Evolutionary conservation across 2,113 vertebrate species (phyloP).

Genomic region (Thunnus maccoyii): DNA sequence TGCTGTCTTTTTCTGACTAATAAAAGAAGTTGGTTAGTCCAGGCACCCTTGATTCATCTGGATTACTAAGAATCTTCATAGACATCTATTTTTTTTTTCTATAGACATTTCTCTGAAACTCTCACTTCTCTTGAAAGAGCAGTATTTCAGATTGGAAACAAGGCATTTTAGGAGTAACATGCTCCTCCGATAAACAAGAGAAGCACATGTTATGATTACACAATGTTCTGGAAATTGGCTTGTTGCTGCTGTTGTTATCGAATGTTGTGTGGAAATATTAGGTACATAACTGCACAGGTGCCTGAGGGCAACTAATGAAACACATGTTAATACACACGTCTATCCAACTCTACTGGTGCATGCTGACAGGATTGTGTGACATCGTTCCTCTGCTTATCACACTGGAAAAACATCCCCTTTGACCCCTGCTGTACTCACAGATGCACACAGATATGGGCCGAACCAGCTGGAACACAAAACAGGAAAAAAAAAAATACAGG

Average conservation of each 20-base stretch:
- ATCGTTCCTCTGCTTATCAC: slow-evolving; percentile 22
- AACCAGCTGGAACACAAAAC: slow-evolving; percentile 32
- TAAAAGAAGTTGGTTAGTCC: not conserved
- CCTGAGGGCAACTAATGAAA: slow-evolving; percentile 5
- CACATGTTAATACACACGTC: slow-evolving; percentile 16
- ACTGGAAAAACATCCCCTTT: slow-evolving; percentile 21
- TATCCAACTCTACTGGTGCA: slow-evolving; percentile 12
- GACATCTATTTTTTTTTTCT: not conserved
- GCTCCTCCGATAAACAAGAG: not conserved
- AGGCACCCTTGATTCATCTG: not conserved
- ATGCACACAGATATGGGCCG: not conserved
- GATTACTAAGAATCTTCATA: not conserved
- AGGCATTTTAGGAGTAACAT: not conserved
- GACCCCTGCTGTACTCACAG: slow-evolving; percentile 14
- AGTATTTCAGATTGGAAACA: not conserved
- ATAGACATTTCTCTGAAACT: not conserved
- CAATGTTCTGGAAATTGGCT: not conserved
- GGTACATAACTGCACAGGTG: not conserved
- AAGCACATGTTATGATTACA: slow-evolving; percentile 5
- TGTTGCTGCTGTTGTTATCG: not conserved
- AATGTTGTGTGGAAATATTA: slow-evolving; percentile 18
- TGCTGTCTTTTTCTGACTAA: not conserved
- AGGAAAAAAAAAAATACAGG: slow-evolving; percentile 26
- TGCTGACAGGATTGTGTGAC: slow-evolving; percentile 27
- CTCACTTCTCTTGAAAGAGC: not conserved